Percentiles rank a stretch among this genome's conserved stretches.
Evolutionary conservation across 2,113 vertebrate species (phyloP).

Genomic region (Tricholaema leucomelas): DNA sequence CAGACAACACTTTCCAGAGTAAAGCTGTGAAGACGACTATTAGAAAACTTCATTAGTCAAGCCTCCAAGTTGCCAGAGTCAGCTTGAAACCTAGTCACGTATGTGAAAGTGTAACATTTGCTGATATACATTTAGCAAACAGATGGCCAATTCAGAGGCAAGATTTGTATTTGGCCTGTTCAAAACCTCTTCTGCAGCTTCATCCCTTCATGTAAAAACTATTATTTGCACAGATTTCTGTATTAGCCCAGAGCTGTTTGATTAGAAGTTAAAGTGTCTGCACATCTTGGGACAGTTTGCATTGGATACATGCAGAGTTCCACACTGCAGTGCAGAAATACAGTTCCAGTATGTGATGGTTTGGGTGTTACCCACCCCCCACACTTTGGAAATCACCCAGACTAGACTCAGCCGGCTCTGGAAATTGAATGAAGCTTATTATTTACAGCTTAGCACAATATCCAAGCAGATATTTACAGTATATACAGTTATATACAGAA

Average conservation of each 20-base stretch:
- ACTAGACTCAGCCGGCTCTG: too few relatives aligned
- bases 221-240: background rate
- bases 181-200: background rate
- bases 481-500: too few relatives aligned
- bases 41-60: conserved; percentile 40
- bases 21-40: background rate
- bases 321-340: background rate
- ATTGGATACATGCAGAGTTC: background rate
- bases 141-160: background rate
- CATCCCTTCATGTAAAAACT: background rate
- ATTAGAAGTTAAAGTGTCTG: background rate
- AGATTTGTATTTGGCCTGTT: background rate
- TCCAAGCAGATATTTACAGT: too few relatives aligned
- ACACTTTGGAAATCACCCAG: too few relatives aligned
- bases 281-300: background rate
- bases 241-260: background rate
- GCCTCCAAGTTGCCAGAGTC: background rate
- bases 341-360: too few relatives aligned
- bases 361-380: too few relatives aligned
- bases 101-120: background rate
- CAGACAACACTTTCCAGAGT: background rate
- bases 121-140: background rate
- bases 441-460: too few relatives aligned
- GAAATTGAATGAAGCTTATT: too few relatives aligned
- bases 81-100: background rate